These are phyloP conservation scores for Amphiprion clarkii DNA, from an alignment of 2,797 vertebrate genomes.

Conservation along the genomic window DNA sequence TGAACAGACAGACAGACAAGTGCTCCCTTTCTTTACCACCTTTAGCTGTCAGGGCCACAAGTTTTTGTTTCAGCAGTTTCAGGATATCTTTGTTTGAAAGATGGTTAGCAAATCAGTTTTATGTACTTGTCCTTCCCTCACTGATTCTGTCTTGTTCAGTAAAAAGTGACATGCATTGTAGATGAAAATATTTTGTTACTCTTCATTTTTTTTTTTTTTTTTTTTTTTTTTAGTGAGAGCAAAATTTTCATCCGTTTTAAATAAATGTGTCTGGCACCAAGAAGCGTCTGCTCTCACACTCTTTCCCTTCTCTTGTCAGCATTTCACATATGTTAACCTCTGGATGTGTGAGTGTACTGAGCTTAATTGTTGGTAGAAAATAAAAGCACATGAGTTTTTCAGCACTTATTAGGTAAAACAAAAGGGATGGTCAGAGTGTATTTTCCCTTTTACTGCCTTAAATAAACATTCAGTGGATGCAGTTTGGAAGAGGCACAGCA, in stretches of 20 bases:
- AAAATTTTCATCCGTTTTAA: neutral
- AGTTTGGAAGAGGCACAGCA: constrained; percentile 8
- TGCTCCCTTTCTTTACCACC: constrained; percentile 55
- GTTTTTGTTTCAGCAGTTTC: constrained; percentile 49
- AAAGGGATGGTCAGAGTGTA: neutral
- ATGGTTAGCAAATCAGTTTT: neutral
- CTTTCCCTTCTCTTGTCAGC: neutral
- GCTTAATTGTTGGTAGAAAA: neutral
- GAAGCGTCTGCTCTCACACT: neutral
- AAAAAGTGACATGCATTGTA: neutral
- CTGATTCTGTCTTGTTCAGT: neutral
- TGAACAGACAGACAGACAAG: constrained; percentile 41
- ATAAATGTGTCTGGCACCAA: neutral
- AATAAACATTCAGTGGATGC: constrained; percentile 25
- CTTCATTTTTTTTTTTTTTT: neutral
- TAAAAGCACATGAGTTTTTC: neutral
- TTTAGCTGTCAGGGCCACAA: constrained; percentile 64
- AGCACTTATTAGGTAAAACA: neutral
- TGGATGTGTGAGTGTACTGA: neutral
- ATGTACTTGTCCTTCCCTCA: neutral
- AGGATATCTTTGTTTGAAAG: constrained; percentile 20
- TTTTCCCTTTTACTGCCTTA: constrained; percentile 26
- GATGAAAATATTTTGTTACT: neutral
- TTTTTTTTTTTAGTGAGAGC: constrained; percentile 1
- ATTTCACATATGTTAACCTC: neutral